These are phyloP conservation scores for Camarhynchus parvulus DNA, from an alignment of 2,113 vertebrate genomes.

Conservation along the genomic window DNA sequence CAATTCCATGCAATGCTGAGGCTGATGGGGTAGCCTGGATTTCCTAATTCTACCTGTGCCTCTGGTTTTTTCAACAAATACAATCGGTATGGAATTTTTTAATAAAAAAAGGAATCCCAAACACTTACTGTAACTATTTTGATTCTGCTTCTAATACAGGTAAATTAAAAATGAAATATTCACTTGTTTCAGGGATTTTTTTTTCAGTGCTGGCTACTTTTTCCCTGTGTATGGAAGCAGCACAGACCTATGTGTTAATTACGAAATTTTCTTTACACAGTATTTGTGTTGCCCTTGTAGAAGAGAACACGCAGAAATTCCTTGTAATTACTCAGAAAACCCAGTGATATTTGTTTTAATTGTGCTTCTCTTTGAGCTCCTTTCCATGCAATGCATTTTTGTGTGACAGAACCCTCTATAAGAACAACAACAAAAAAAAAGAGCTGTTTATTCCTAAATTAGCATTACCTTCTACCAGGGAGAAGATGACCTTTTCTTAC, in stretches of 20 bases:
- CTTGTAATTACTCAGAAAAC: background rate
- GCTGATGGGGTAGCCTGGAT: conserved; percentile 38
- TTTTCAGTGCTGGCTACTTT: background rate
- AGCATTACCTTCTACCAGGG: background rate
- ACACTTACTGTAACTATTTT: conserved; percentile 69
- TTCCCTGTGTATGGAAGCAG: background rate
- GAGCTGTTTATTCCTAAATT: background rate
- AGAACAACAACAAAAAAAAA: background rate
- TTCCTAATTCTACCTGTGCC: conserved; percentile 57
- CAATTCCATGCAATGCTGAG: conserved; percentile 15
- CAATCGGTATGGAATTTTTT: conserved; percentile 76
- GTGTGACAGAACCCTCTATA: background rate
- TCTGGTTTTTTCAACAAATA: conserved; percentile 33
- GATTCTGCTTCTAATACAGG: conserved; percentile 48
- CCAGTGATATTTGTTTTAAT: background rate
- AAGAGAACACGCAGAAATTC: background rate
- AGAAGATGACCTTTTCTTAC: background rate
- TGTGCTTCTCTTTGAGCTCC: background rate
- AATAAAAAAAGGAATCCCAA: conserved; percentile 80
- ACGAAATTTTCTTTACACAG: fast-evolving
- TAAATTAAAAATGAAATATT: conserved; percentile 59
- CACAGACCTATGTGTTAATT: background rate
- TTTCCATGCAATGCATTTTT: background rate
- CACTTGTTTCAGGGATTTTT: conserved; percentile 4
- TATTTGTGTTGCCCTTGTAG: background rate